Evolutionary conservation across 1,140 invertebrate species (phyloP).

Genomic region (Elymnias hypermnestra): DNA sequence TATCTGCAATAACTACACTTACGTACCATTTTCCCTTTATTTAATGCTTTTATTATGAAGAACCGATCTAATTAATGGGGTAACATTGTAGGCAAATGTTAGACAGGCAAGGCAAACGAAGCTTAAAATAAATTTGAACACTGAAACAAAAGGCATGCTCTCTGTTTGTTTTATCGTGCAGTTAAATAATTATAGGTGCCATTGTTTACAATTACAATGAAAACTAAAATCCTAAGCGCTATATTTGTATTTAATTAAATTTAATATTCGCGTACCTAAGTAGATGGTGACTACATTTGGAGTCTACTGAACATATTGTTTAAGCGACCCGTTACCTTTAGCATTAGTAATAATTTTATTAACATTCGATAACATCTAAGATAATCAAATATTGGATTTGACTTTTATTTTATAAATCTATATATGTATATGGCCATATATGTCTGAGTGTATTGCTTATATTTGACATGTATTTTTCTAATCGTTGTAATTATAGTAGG

Average conservation of each 20-base stretch:
- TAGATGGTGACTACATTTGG: conserved; percentile 28
- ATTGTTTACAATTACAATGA: neutral
- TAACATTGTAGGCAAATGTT: conserved; percentile 15
- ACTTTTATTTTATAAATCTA: too few relatives aligned
- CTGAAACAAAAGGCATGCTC: conserved; percentile 29
- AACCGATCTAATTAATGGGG: conserved; percentile 10
- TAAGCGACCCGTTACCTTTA: conserved; percentile 43
- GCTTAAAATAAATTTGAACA: conserved; percentile 22
- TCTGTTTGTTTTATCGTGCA: conserved; percentile 19
- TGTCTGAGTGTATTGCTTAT: too few relatives aligned
- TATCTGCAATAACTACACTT: too few relatives aligned
- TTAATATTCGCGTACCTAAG: conserved; percentile 23
- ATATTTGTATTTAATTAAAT: conserved; percentile 9
- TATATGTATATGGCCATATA: too few relatives aligned
- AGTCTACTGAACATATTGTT: conserved; percentile 29
- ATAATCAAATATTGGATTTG: neutral
- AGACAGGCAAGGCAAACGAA: conserved; percentile 33
- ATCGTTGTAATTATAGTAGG: too few relatives aligned
- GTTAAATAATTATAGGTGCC: conserved; percentile 18
- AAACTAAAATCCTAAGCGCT: conserved; percentile 11
- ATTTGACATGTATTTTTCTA: neutral
- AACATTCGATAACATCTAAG: conserved; percentile 41
- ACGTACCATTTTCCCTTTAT: too few relatives aligned
- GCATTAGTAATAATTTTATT: conserved; percentile 35
- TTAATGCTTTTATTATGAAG: neutral